phyloP scores from a whole-genome alignment of 2,113 vertebrate genomes.

The Mionectes macconnelli region DNA sequence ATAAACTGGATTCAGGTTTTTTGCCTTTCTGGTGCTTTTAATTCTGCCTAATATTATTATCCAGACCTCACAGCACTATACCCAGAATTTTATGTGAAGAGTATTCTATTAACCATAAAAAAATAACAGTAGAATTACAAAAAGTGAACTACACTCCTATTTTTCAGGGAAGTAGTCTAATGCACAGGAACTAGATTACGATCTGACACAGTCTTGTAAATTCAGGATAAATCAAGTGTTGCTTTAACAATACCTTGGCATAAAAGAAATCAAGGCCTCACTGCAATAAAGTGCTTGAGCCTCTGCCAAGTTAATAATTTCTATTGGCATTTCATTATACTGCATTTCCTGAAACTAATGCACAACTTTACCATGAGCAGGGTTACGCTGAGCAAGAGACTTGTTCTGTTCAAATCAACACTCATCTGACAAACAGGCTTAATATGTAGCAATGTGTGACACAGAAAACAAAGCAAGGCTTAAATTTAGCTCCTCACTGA shows the following conservation, averaged over 20 bases:
- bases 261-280: neutral
- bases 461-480: neutral
- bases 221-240: neutral
- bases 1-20: neutral
- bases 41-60: neutral
- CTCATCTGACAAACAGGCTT: neutral
- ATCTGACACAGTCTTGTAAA: neutral
- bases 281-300: neutral
- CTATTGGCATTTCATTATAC: neutral
- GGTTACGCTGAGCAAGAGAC: neutral
- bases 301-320: neutral
- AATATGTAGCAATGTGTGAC: neutral
- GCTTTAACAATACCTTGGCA: neutral
- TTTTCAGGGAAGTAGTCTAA: neutral
- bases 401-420: neutral
- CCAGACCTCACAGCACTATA: neutral
- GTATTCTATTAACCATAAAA: neutral
- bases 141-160: neutral
- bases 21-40: neutral
- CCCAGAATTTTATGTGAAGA: neutral
- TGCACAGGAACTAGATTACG: neutral
- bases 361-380: neutral
- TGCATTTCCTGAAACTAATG: neutral
- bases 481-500: neutral
- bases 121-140: neutral